Evolutionary conservation across 1,140 invertebrate species (phyloP).

Genomic region (Reticulitermes speratus): DNA sequence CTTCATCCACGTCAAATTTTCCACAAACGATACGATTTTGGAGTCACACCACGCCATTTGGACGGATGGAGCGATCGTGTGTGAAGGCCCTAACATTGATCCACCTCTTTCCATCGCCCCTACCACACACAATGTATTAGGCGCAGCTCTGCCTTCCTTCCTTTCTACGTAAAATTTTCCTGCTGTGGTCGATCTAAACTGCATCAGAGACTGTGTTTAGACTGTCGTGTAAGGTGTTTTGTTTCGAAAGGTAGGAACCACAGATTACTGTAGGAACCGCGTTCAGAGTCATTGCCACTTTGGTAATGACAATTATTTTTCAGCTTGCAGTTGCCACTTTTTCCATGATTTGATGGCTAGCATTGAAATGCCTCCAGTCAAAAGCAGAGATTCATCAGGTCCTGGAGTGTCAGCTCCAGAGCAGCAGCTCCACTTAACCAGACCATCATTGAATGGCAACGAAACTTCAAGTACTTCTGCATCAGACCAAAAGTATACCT

Average conservation of each 20-base stretch:
- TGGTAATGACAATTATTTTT: not conserved
- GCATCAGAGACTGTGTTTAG: too few species aligned
- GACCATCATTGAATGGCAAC: not conserved
- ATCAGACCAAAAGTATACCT: constrained; percentile 29
- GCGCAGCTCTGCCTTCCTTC: too few species aligned
- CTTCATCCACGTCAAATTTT: too few species aligned
- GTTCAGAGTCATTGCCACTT: not conserved
- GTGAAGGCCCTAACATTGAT: too few species aligned
- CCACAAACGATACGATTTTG: too few species aligned
- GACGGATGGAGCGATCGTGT: too few species aligned
- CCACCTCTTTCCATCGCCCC: too few species aligned
- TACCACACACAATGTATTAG: too few species aligned
- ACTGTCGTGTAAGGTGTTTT: not conserved
- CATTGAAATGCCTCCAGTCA: constrained; percentile 45
- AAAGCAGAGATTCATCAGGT: constrained; percentile 40
- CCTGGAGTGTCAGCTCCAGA: not conserved
- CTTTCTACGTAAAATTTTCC: too few species aligned
- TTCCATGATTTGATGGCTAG: constrained; percentile 52
- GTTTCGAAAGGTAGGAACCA: not conserved
- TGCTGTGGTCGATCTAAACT: too few species aligned
- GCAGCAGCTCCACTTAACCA: constrained; percentile 29
- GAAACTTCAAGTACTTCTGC: not conserved
- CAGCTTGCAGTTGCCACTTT: not conserved
- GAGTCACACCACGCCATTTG: too few species aligned
- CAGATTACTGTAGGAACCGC: too few species aligned